Percentiles rank a stretch among this genome's conserved stretches.
phyloP scores from a whole-genome alignment of 2,888 invertebrate species.

The Parnassius apollo region DNA sequence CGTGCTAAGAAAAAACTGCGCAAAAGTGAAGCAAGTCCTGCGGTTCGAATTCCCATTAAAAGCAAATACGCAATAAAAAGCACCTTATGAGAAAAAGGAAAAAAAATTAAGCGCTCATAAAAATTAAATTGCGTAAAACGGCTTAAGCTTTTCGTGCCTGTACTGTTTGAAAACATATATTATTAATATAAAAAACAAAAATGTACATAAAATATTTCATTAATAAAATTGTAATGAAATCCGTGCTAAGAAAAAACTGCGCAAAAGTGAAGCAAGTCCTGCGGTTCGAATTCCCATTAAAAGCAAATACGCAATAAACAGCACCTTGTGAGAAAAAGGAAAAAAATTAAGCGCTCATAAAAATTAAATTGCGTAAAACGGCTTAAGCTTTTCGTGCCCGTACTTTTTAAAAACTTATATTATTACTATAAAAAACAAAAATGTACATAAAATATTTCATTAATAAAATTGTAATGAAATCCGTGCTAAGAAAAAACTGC shows the following conservation, averaged over 20 bases:
- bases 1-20: background rate
- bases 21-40: slow-evolving; percentile 11
- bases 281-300: slow-evolving; percentile 24
- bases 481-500: background rate
- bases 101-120: slow-evolving; percentile 24
- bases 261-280: slow-evolving; percentile 10
- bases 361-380: slow-evolving; percentile 27
- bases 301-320: slow-evolving; percentile 17
- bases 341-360: slow-evolving; percentile 23
- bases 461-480: background rate
- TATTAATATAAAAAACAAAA: too few species aligned
- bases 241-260: background rate
- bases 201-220: background rate
- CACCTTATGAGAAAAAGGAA: slow-evolving; percentile 17
- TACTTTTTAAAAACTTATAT: background rate
- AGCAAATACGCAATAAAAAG: slow-evolving; percentile 16
- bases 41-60: slow-evolving; percentile 24
- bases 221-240: background rate
- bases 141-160: slow-evolving; percentile 21
- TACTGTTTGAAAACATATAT: too few species aligned
- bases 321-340: slow-evolving; percentile 16
- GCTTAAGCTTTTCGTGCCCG: slow-evolving; percentile 21
- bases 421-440: background rate
- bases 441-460: background rate
- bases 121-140: slow-evolving; percentile 27